A percentile compares a stretch with the other conserved stretches of the same genome.
phyloP scores from a whole-genome alignment of 2,888 invertebrate species.

The Listrodromus nycthemerus region DNA sequence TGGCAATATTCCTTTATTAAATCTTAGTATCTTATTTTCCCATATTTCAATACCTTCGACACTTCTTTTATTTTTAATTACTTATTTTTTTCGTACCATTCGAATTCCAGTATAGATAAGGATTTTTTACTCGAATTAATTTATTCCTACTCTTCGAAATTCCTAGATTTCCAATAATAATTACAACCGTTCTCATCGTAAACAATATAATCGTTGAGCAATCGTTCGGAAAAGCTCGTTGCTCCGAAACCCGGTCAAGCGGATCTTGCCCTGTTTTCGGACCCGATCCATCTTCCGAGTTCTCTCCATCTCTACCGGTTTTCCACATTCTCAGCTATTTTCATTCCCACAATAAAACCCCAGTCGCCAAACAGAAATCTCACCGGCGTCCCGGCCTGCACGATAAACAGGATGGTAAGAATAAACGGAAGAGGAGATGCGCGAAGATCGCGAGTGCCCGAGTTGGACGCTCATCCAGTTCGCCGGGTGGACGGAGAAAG shows the following conservation, averaged over 20 bases:
- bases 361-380: constrained; percentile 54
- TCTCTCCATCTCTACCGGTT: background rate
- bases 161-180: no score
- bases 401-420: constrained; percentile 36
- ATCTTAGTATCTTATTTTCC: no score
- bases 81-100: no score
- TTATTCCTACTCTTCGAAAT: no score
- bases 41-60: no score
- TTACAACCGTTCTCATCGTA: constrained; percentile 15
- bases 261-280: background rate
- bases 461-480: background rate
- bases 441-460: constrained; percentile 27
- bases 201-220: background rate
- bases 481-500: background rate
- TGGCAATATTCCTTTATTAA: no score
- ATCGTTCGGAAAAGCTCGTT: background rate
- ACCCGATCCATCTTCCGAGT: background rate
- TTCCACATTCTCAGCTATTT: constrained; percentile 54
- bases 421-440: constrained; percentile 55
- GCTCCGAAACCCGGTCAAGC: background rate
- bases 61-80: no score
- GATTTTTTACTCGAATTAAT: no score
- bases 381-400: constrained; percentile 42
- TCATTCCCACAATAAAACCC: constrained; percentile 44
- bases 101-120: no score